phyloP scores from a whole-genome alignment of 1,140 invertebrate genomes.

The Megalonaias nervosa region DNA sequence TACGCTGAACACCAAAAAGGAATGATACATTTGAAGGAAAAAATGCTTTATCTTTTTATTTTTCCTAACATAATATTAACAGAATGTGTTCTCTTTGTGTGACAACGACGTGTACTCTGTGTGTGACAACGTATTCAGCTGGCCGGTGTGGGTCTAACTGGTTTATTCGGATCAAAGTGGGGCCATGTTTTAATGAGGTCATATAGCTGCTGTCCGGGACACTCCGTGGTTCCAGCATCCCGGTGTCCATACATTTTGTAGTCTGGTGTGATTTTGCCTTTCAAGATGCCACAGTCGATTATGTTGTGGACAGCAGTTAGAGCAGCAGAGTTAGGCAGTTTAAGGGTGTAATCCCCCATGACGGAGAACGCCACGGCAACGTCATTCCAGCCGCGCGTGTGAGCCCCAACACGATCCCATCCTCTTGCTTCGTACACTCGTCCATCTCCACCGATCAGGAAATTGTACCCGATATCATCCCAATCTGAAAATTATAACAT shows the following conservation, averaged over 20 bases:
- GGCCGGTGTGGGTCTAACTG: constrained; percentile 22
- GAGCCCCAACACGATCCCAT: constrained; percentile 40
- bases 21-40: no score
- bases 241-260: constrained; percentile 54
- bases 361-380: constrained; percentile 79
- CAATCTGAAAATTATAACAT: constrained; percentile 23
- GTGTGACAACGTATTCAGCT: no score
- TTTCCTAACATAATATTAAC: no score
- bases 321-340: constrained; percentile 41
- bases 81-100: no score
- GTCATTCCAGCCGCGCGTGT: constrained; percentile 40
- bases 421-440: constrained; percentile 42
- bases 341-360: constrained; percentile 74
- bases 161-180: constrained; percentile 49
- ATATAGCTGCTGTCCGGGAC: constrained; percentile 69
- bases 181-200: constrained; percentile 74
- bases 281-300: constrained; percentile 46
- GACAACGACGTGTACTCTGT: no score
- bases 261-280: constrained; percentile 38
- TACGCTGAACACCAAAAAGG: no score
- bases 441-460: constrained; percentile 48
- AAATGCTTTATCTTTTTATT: no score
- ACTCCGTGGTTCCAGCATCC: constrained; percentile 42
- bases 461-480: constrained; percentile 53
- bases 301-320: constrained; percentile 42